Evolutionary conservation across 2,113 vertebrate species (phyloP).

Genomic region (Nesogale talazaci): DNA sequence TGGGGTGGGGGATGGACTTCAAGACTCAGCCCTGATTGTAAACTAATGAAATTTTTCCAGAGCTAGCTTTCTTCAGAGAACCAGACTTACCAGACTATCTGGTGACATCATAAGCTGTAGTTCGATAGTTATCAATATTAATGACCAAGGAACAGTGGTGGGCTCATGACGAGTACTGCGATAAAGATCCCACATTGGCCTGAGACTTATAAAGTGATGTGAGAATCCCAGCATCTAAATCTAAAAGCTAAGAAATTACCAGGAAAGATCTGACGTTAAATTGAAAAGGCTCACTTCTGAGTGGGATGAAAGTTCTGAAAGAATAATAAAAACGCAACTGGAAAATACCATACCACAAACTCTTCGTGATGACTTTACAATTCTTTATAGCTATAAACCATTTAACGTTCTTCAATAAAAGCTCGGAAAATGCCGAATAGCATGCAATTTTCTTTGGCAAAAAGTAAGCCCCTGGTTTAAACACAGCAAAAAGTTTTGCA

Average conservation of each 20-base stretch:
- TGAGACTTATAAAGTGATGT: background rate
- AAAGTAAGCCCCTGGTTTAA: constrained; percentile 69
- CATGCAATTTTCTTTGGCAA: constrained; percentile 85
- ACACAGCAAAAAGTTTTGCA: constrained; percentile 82
- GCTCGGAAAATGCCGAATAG: constrained; percentile 78
- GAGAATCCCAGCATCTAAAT: background rate
- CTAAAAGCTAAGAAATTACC: background rate
- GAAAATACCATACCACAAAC: constrained; percentile 74
- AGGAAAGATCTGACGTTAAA: background rate
- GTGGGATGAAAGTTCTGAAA: constrained; percentile 58
- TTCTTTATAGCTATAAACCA: constrained; percentile 79
- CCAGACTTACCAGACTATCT: background rate
- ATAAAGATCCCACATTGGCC: background rate
- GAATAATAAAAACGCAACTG: constrained; percentile 61
- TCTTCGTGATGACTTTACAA: constrained; percentile 77
- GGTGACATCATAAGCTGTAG: background rate
- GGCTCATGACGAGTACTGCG: background rate
- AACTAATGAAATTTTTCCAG: background rate
- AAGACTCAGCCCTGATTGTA: background rate
- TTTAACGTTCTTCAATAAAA: constrained; percentile 83
- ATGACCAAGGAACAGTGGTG: background rate
- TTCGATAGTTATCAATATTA: background rate
- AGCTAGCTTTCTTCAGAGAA: background rate
- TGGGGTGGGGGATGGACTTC: background rate
- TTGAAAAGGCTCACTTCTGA: constrained; percentile 46